Evolutionary conservation across 1,140 invertebrate species (phyloP).

Genomic region (Scaptomyza montana): DNA sequence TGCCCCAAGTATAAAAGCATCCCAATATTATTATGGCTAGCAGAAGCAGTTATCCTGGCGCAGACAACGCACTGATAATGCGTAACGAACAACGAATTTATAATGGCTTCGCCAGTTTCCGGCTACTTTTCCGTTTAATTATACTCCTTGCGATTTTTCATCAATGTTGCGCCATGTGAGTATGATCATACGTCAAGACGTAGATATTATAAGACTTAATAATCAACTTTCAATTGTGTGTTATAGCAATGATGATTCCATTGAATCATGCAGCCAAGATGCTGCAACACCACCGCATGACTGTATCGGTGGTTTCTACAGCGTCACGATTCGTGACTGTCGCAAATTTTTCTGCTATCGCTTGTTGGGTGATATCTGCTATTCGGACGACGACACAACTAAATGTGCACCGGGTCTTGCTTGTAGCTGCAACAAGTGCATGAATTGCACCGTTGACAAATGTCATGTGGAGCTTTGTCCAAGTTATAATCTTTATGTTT

Average conservation of each 20-base stretch:
- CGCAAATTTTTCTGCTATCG: background rate
- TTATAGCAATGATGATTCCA: background rate
- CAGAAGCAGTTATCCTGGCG: constrained; percentile 1
- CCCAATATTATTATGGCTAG: background rate
- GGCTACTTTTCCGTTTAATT: background rate
- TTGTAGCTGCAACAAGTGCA: background rate
- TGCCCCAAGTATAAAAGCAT: background rate
- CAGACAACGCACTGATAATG: background rate
- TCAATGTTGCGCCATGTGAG: background rate
- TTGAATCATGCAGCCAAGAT: background rate
- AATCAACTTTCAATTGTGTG: background rate
- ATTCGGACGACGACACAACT: background rate
- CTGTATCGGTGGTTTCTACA: background rate
- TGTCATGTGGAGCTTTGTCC: background rate
- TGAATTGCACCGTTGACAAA: background rate
- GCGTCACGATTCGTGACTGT: background rate
- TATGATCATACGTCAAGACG: background rate
- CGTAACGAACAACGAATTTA: background rate
- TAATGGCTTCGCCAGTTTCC: background rate
- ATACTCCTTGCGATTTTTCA: background rate
- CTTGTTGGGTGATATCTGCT: background rate
- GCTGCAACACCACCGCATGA: background rate
- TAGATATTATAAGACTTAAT: background rate
- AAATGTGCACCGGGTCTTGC: background rate
- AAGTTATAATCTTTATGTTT: background rate